phyloP scores from a whole-genome alignment of 2,797 vertebrate genomes.

The Tragopan temminckii region DNA sequence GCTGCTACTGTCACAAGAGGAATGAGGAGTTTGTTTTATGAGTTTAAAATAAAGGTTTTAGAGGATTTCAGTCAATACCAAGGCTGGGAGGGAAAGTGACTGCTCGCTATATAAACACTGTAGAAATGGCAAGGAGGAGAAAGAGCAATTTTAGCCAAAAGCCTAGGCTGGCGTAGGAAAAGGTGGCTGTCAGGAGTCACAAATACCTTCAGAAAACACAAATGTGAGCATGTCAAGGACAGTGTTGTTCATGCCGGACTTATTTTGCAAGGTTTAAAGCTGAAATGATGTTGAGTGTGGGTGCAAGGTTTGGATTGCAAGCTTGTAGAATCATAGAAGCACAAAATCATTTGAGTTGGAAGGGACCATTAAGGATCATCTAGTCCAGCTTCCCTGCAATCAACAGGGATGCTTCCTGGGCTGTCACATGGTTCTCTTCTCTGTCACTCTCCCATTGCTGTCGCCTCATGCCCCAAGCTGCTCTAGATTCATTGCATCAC shows the following conservation, averaged over 20 bases:
- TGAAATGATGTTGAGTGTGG: neutral
- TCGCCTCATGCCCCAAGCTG: neutral
- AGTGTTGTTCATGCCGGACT: rapidly evolving
- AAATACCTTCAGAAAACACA: neutral
- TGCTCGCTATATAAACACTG: neutral
- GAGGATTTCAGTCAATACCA: neutral
- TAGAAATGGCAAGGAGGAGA: neutral
- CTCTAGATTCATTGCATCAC: too few species aligned
- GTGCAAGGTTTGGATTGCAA: neutral
- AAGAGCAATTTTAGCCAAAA: neutral
- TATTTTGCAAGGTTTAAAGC: neutral
- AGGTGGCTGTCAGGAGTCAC: neutral
- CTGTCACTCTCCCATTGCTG: neutral
- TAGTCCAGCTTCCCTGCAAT: too few species aligned
- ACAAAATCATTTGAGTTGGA: too few species aligned
- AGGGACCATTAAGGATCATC: too few species aligned
- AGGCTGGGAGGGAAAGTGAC: neutral
- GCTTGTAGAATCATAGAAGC: too few species aligned
- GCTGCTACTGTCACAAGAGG: neutral
- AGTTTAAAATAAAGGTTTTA: rapidly evolving
- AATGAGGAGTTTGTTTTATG: neutral
- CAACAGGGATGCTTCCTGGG: neutral
- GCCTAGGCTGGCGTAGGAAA: neutral
- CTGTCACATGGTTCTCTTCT: neutral
- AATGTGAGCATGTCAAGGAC: neutral